A percentile compares a stretch with the other conserved stretches of the same genome.
Conservation (phyloP, 2,113 vertebrate species). For the Xiphophorus maculatus region DNA sequence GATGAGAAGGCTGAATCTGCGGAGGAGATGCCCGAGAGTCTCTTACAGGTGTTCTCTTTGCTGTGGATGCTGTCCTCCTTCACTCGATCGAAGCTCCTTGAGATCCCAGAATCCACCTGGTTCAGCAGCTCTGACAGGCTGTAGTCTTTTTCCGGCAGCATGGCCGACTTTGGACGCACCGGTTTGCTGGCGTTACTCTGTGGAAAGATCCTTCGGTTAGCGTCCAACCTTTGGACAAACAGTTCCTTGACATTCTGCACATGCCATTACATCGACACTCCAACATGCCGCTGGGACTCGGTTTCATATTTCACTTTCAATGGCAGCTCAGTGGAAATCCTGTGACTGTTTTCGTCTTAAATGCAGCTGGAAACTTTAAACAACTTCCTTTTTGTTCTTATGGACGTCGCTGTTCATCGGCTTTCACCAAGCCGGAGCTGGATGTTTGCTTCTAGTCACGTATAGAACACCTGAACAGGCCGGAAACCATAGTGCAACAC, state of each 20-base stretch:
- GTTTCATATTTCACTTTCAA: background rate
- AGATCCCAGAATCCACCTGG: slow-evolving; percentile 94
- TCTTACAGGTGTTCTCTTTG: slow-evolving; percentile 86
- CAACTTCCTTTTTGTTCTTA: background rate
- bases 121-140: slow-evolving; percentile 92
- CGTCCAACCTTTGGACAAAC: slow-evolving; percentile 1
- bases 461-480: background rate
- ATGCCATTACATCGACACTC: slow-evolving; percentile 17
- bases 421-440: background rate
- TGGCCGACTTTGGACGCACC: slow-evolving; percentile 81
- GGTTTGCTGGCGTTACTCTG: slow-evolving; percentile 70
- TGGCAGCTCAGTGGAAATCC: background rate
- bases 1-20: slow-evolving; percentile 98
- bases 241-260: slow-evolving; percentile 8
- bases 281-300: background rate
- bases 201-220: slow-evolving; percentile 12
- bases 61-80: slow-evolving; percentile 88
- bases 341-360: background rate
- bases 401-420: background rate
- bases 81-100: slow-evolving; percentile 86
- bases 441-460: slow-evolving; percentile 23
- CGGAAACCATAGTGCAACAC: slow-evolving; percentile 27
- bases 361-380: background rate
- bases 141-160: slow-evolving; percentile 88
- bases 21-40: slow-evolving; percentile 94